These are phyloP conservation scores for Leptinotarsa tumamoca DNA, from an alignment of 2,888 invertebrate species.

Conservation along the genomic window DNA sequence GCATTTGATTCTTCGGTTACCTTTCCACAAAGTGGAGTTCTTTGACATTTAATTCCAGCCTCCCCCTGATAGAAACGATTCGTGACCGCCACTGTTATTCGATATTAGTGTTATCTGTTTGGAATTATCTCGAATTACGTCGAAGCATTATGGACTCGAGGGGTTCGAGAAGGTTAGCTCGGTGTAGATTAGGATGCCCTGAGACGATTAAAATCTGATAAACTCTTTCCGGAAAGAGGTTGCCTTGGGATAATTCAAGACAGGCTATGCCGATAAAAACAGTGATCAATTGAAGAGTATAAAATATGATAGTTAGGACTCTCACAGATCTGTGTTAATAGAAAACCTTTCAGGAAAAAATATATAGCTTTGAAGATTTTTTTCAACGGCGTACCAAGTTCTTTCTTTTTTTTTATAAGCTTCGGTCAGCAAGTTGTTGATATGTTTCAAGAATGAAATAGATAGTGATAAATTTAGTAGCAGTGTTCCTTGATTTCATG, in stretches of 20 bases:
- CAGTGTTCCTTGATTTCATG: too few species aligned
- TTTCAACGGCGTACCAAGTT: too few species aligned
- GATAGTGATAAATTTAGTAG: too few species aligned
- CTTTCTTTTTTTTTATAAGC: too few species aligned
- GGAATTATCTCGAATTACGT: slow-evolving; percentile 17
- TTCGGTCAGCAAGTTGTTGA: too few species aligned
- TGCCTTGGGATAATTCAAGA: neutral
- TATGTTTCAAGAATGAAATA: too few species aligned
- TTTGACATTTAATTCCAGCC: neutral
- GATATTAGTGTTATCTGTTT: slow-evolving; percentile 16
- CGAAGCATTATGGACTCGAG: slow-evolving; percentile 20
- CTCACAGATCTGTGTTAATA: neutral
- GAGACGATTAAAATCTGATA: slow-evolving; percentile 17
- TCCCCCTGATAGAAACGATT: neutral
- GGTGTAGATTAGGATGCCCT: slow-evolving; percentile 12
- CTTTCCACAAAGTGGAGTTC: too few species aligned
- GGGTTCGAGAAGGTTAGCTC: slow-evolving; percentile 16
- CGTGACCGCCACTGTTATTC: neutral
- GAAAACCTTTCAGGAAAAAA: neutral
- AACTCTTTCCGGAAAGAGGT: slow-evolving; percentile 6
- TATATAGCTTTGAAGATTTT: too few species aligned
- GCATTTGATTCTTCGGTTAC: too few species aligned
- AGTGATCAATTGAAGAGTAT: neutral
- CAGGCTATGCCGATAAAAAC: neutral
- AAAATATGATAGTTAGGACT: neutral